Evolutionary conservation across 2,797 vertebrate genomes (phyloP).

Genomic region (Falco biarmicus): DNA sequence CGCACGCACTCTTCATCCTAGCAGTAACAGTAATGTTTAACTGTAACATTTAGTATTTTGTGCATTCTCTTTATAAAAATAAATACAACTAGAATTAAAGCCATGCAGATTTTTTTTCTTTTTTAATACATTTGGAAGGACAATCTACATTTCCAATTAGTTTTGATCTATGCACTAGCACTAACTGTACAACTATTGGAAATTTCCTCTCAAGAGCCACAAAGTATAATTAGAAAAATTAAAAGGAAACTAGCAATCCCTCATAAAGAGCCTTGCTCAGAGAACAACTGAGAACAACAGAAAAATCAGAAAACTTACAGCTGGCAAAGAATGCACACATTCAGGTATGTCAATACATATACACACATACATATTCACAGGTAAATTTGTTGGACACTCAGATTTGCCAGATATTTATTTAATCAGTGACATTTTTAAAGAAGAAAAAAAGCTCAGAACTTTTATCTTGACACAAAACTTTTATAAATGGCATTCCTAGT

Average conservation of each 20-base stretch:
- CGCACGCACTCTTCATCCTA: slow-evolving; percentile 99
- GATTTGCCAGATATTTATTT: neutral
- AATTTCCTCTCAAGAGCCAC: neutral
- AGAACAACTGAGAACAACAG: neutral
- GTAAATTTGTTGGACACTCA: neutral
- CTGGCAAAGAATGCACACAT: neutral
- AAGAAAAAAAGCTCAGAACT: neutral
- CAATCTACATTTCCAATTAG: neutral
- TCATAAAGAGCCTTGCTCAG: neutral
- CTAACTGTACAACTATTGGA: neutral
- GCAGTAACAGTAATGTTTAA: neutral
- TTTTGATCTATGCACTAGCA: neutral
- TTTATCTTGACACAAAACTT: neutral
- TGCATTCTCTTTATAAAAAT: neutral
- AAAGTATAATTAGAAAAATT: neutral
- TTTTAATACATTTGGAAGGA: neutral
- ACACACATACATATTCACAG: neutral
- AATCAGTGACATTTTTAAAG: neutral
- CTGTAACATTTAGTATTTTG: neutral
- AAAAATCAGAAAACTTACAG: neutral
- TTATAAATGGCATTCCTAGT: neutral
- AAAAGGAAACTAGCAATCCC: neutral
- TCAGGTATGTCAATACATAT: neutral
- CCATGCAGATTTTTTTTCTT: neutral
- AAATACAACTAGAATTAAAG: neutral